A percentile compares a stretch with the other conserved stretches of the same genome.
Conservation (phyloP, 2,797 vertebrate genomes). For the Scyliorhinus canicula region DNA sequence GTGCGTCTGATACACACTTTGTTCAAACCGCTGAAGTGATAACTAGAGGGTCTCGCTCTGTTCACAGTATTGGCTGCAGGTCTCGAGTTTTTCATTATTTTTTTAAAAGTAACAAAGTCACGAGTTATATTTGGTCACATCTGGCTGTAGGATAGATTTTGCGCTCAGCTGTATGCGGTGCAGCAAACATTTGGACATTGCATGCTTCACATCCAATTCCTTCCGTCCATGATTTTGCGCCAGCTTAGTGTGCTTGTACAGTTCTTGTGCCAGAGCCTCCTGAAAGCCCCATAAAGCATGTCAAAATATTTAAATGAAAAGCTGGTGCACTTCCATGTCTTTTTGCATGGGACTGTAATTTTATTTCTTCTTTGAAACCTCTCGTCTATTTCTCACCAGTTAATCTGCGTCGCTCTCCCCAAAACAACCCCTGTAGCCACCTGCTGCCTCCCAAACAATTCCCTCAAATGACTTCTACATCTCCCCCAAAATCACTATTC, state of each 20-base stretch:
- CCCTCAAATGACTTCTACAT: neutral
- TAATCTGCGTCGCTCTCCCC: neutral
- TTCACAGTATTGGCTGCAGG: neutral
- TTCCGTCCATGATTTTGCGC: neutral
- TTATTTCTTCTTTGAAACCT: neutral
- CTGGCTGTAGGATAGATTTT: neutral
- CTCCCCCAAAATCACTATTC: neutral
- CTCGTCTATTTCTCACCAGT: neutral
- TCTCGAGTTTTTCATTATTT: neutral
- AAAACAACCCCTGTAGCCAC: neutral
- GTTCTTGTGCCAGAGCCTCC: neutral
- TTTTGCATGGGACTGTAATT: neutral
- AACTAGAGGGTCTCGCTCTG: neutral
- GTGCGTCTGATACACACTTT: neutral
- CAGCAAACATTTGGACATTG: neutral
- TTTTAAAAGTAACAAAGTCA: neutral
- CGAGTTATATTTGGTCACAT: neutral
- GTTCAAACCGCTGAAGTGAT: neutral
- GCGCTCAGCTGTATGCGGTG: neutral
- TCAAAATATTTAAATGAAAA: neutral
- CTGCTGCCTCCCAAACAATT: neutral
- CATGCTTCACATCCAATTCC: neutral
- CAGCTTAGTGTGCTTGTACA: neutral
- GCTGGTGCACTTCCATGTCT: neutral
- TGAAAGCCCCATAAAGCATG: neutral